Percentiles rank a stretch among this genome's conserved stretches.
phyloP scores from a whole-genome alignment of 1,140 invertebrate genomes.

The Saxidomus purpurata region DNA sequence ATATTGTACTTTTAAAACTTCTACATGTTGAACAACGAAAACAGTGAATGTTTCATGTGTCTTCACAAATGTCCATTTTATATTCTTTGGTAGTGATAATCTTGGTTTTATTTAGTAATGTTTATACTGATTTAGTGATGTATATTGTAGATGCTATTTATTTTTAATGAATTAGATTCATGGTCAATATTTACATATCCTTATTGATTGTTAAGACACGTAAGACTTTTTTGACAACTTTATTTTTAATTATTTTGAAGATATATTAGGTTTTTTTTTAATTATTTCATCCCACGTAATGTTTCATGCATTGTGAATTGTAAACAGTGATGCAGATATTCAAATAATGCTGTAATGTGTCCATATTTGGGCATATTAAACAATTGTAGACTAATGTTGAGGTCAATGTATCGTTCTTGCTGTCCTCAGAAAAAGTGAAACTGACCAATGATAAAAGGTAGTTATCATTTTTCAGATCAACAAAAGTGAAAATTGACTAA shows the following conservation, averaged over 20 bases:
- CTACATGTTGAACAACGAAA: constrained; percentile 13
- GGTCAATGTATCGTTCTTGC: too few relatives aligned
- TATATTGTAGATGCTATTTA: constrained; percentile 37
- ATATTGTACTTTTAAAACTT: too few relatives aligned
- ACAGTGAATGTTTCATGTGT: not conserved
- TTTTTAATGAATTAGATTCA: not conserved
- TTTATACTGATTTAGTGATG: not conserved
- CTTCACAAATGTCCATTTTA: too few relatives aligned
- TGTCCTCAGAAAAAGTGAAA: too few relatives aligned
- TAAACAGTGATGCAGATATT: not conserved
- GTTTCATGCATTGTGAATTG: not conserved
- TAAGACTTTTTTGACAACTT: not conserved
- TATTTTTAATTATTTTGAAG: not conserved
- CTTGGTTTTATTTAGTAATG: not conserved
- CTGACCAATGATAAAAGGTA: too few relatives aligned
- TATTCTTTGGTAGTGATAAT: not conserved
- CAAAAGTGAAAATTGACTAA: too few relatives aligned
- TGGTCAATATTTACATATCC: too few relatives aligned
- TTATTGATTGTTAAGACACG: too few relatives aligned
- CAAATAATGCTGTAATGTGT: too few relatives aligned
- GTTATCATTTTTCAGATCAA: too few relatives aligned
- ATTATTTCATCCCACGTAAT: not conserved
- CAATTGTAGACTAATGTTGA: too few relatives aligned
- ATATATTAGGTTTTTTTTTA: not conserved
- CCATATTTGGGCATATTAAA: too few relatives aligned